Evolutionary conservation across 2,797 vertebrate species (phyloP), one percentile per base, ranked within the genome.

Genomic region (Hirundo rustica): DNA sequence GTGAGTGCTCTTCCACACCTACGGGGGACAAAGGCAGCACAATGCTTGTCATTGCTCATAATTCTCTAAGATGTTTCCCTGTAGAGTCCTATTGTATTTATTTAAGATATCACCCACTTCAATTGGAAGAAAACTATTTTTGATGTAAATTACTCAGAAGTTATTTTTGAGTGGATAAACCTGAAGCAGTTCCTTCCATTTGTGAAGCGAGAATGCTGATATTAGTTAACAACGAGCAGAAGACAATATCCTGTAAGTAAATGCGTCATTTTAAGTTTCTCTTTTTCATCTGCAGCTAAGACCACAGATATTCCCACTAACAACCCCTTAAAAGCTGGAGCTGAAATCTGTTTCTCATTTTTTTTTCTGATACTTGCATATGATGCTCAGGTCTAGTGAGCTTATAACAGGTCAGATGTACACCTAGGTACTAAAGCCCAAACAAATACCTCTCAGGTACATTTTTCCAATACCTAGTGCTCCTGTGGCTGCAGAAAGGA

Each of bases 1-100:
- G 95, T 55, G 98, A 98, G 45, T 98, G 97, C 85, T 99, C 99
- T 73, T 98, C 98, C 48, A 96, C 97, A 70, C 98, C 98, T 98
- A 90, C 25, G 84, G 62, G 70, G 62, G 77, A 95, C 26, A 85
- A 94, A 94, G 64, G 55, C 38, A 95, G 57, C 21, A 83, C 34
- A 93, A 47, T 0, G 0, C 7, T 13, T 4, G 53, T 91, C 87
- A 91, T 11, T 16, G 9, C 45, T 60, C 34, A 5, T 8, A 76
- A 66, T 76, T 75, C 19, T 60, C 72, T 34, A 44, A 45, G 47
- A 85, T 14, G 13, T 23, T 75, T 83, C 29, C 26, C 68, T 38
- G 30, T 32, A 65, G n/a, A 77, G 36, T 8, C 30, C 72, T 40
- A 54, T 0, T 68, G 40, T 34, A 66, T 65, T 85, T 82, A 54